Evolutionary conservation across 2,888 invertebrate species (phyloP), one percentile per base, ranked within the genome.

Genomic region (Drosophila mettleri): DNA sequence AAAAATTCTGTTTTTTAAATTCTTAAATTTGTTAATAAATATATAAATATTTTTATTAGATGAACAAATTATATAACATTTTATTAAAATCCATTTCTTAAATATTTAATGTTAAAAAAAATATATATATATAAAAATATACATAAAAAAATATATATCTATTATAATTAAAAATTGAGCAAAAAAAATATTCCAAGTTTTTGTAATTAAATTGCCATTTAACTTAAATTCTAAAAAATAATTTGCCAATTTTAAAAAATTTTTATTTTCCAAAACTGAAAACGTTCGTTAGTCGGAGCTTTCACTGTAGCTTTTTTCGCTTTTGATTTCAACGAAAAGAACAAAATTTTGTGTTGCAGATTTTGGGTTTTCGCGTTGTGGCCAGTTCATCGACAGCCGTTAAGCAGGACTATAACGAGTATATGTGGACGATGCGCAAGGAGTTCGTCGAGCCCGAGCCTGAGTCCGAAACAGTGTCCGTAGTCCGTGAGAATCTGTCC

Each of bases 381-480:
- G 96, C 97, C 62, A 97, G 97, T 16, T 96, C 97, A 71, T 96
- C 96, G 60, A 96, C 96, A 55, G 95, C 96, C 70, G 96, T 97
- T 24, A 96, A 96, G 92, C 96, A 96, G 92, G 96, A 97, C 91
- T 96, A 96, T 91, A 96, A 96, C 93, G 97, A 97, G 91, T 97
- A 97, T 88, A 97, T 97, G 96, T 97, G 97, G 97, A 97, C 97
- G 92, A 96, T 97, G 96, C 95, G 97, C 93, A 96, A 96, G 92
- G 97, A 97, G 86, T 97, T 97, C 91, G 93, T 89, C 53, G 91
- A 91, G 65, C 97, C 96, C 59, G 97, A 97, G 91, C 97, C 97
- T 90, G 75, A 75, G 48, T 78, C 91, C 65, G 89, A 92, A 77
- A 76, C 88, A 22, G 91, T 91, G 68, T 90, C 94, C 59, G 93